Evolutionary conservation across 1,140 invertebrate species (phyloP).

Genomic region (Thalassaphorura encarpata): DNA sequence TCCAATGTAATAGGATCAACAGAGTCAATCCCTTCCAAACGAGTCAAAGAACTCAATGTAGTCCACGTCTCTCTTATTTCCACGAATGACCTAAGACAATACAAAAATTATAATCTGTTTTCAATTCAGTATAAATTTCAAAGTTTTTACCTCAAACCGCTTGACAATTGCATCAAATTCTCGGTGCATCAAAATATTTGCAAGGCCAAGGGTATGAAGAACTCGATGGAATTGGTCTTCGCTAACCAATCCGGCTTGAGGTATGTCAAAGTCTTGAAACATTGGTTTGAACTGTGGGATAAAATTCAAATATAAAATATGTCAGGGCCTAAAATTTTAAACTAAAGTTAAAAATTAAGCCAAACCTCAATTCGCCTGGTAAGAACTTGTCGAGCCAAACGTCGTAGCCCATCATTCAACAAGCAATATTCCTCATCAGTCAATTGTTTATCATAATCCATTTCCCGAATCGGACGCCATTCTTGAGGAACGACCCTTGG

Average conservation of each 20-base stretch:
- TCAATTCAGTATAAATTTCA: not conserved
- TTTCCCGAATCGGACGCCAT: constrained; percentile 29
- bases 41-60: constrained; percentile 28
- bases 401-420: constrained; percentile 21
- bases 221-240: constrained; percentile 32
- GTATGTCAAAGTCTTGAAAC: constrained; percentile 31
- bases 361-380: constrained; percentile 22
- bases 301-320: not conserved
- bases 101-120: not conserved
- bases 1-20: constrained; percentile 26
- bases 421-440: constrained; percentile 18
- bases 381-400: constrained; percentile 15
- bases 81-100: constrained; percentile 26
- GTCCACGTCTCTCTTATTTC: constrained; percentile 25
- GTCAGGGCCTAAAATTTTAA: not conserved
- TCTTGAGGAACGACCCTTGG: constrained; percentile 43
- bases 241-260: constrained; percentile 26
- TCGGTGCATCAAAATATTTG: constrained; percentile 13
- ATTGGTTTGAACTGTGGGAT: constrained; percentile 28
- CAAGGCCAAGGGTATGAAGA: constrained; percentile 26
- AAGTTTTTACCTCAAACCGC: constrained; percentile 19
- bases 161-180: constrained; percentile 31
- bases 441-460: constrained; percentile 30
- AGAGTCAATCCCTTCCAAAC: constrained; percentile 21
- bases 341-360: not conserved